phyloP scores from a whole-genome alignment of 2,888 invertebrate genomes.

The Thymelicus sylvestris region DNA sequence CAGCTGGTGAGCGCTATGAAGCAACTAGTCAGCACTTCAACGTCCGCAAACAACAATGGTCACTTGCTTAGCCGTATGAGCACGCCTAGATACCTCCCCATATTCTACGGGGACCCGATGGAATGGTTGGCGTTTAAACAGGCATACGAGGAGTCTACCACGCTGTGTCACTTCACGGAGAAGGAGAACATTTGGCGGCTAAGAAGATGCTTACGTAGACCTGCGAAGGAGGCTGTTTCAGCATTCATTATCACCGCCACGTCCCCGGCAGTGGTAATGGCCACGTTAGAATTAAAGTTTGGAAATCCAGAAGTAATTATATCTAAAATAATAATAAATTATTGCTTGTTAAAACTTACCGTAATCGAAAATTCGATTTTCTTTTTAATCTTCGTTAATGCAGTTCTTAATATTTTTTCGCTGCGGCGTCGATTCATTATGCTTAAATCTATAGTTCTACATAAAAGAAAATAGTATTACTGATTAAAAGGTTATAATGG shows the following conservation, averaged over 20 bases:
- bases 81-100: slow-evolving; percentile 42
- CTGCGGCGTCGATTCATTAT: no score
- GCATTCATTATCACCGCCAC: slow-evolving; percentile 42
- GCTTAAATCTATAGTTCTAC: no score
- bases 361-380: no score
- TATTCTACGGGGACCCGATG: slow-evolving; percentile 44
- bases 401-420: no score
- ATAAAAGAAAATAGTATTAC: no score
- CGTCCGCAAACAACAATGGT: slow-evolving; percentile 9
- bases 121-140: slow-evolving; percentile 47
- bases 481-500: no score
- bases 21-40: slow-evolving; percentile 21
- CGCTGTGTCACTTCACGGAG: slow-evolving; percentile 42
- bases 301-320: slow-evolving; percentile 44
- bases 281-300: slow-evolving; percentile 44
- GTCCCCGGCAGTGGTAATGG: slow-evolving; percentile 40
- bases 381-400: no score
- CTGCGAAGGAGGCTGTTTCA: slow-evolving; percentile 44
- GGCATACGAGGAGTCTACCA: slow-evolving; percentile 45
- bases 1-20: slow-evolving; percentile 39
- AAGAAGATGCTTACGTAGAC: slow-evolving; percentile 45
- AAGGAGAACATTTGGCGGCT: slow-evolving; percentile 46
- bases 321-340: neutral
- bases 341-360: no score
- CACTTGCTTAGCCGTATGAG: slow-evolving; percentile 40